Conservation (phyloP, 2,113 vertebrate genomes). For the Mungos mungo region DNA sequence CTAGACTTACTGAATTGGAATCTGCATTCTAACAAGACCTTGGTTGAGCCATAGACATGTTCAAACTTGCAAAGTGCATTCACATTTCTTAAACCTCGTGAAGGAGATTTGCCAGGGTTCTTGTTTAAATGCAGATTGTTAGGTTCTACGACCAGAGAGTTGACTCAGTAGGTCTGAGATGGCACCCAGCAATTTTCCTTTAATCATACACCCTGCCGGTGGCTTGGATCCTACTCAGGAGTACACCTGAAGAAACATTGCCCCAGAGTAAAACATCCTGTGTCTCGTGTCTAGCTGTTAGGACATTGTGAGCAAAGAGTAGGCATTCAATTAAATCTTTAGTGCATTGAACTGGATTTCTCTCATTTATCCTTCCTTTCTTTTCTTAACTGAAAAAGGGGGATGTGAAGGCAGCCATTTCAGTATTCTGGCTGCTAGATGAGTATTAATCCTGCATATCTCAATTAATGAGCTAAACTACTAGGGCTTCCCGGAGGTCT, state of each 20-base stretch:
- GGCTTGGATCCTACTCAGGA: background rate
- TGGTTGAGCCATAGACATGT: fast-evolving
- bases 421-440: background rate
- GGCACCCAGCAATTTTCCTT: background rate
- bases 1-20: background rate
- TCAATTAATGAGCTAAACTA: background rate
- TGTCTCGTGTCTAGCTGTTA: background rate
- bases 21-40: background rate
- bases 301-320: background rate
- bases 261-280: background rate
- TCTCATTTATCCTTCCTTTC: background rate
- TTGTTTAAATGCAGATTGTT: background rate
- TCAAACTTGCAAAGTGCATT: background rate
- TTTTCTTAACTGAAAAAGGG: background rate
- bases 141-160: background rate
- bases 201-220: background rate
- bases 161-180: background rate
- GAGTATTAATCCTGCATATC: background rate
- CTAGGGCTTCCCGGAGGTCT: background rate
- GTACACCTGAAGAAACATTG: background rate
- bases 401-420: background rate
- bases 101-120: background rate
- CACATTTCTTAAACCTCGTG: background rate
- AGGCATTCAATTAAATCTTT: background rate
- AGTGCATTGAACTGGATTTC: background rate